phyloP scores from a whole-genome alignment of 2,113 vertebrate genomes.

The Hyperopisus bebe region DNA sequence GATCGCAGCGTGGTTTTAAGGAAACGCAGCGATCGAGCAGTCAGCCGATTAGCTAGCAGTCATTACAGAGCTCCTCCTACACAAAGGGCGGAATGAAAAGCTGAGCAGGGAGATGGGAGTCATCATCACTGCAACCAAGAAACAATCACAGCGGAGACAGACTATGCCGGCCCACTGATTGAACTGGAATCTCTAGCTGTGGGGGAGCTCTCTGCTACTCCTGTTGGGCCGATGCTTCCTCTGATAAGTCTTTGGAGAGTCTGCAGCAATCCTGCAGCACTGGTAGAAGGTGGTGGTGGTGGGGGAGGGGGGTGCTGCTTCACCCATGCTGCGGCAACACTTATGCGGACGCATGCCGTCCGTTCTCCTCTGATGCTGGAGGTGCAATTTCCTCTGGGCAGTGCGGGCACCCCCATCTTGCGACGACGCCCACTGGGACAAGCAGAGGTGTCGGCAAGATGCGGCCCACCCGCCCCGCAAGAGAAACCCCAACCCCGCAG shows the following conservation, averaged over 20 bases:
- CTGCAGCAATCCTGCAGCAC: neutral
- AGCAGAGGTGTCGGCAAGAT: neutral
- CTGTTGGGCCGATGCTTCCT: neutral
- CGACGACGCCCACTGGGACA: neutral
- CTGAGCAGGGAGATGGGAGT: too few relatives aligned
- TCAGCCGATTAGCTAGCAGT: neutral
- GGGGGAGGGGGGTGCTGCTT: neutral
- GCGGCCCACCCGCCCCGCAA: neutral
- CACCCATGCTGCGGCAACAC: neutral
- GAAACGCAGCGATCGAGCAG: neutral
- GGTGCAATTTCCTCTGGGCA: neutral
- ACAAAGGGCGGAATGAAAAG: neutral
- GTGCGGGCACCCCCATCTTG: neutral
- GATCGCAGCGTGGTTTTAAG: neutral
- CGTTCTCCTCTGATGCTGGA: neutral
- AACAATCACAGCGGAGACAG: neutral
- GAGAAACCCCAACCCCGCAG: neutral
- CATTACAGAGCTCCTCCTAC: neutral
- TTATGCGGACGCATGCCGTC: neutral
- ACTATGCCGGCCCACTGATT: neutral
- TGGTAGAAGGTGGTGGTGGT: neutral
- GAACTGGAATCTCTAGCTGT: neutral
- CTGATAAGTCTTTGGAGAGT: neutral
- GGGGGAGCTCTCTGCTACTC: neutral
- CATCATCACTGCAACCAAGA: neutral